Evolutionary conservation across 2,888 invertebrate genomes (phyloP).

Genomic region (Temnothorax ravouxi): DNA sequence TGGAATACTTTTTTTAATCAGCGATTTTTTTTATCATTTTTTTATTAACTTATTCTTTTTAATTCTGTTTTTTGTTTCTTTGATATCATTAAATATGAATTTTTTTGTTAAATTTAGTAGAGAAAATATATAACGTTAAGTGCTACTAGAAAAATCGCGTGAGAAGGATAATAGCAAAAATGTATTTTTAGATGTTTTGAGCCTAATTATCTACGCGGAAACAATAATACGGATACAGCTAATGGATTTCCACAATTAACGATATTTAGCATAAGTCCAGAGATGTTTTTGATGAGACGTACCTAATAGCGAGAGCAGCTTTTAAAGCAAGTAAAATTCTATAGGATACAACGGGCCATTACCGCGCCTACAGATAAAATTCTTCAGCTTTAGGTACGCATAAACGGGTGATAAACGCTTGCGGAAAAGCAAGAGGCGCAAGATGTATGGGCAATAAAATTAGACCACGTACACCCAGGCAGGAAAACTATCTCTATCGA

Average conservation of each 20-base stretch:
- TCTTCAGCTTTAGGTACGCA: neutral
- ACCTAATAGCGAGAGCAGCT: neutral
- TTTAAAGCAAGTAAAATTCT: slow-evolving; percentile 17
- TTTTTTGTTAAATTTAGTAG: neutral
- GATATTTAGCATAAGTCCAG: neutral
- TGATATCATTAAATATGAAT: neutral
- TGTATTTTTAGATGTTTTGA: neutral
- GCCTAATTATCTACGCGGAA: neutral
- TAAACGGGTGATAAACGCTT: slow-evolving; percentile 23
- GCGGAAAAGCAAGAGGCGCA: slow-evolving; percentile 2
- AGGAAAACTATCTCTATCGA: slow-evolving; percentile 15
- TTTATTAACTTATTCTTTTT: neutral
- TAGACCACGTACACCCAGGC: neutral
- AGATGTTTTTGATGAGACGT: neutral
- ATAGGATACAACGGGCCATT: neutral
- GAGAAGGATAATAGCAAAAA: neutral
- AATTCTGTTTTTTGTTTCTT: neutral
- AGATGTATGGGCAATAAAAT: slow-evolving; percentile 35
- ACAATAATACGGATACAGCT: neutral
- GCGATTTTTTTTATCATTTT: neutral
- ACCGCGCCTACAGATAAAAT: slow-evolving; percentile 11
- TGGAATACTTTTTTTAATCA: neutral
- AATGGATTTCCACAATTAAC: neutral
- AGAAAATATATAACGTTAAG: neutral
- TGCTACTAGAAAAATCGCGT: neutral